Evolutionary conservation across 2,797 vertebrate species (phyloP).

Genomic region (Karalla daura): DNA sequence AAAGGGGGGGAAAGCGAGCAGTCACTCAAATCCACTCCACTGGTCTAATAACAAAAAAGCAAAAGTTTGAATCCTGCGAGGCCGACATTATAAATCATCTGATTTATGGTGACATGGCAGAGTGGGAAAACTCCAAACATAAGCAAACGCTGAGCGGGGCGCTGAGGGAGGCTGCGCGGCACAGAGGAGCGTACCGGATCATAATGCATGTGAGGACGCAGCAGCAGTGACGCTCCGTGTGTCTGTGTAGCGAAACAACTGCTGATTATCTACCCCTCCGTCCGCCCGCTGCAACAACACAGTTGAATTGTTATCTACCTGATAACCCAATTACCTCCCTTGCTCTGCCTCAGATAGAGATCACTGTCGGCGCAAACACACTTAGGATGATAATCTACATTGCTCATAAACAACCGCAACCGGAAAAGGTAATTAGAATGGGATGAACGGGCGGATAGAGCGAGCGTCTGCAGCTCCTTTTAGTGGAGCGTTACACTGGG

Average conservation of each 20-base stretch:
- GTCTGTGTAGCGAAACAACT: constrained; percentile 44
- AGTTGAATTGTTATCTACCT: constrained; percentile 60
- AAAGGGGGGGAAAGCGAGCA: constrained; percentile 65
- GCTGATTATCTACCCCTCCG: constrained; percentile 60
- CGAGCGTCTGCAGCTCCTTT: constrained; percentile 17
- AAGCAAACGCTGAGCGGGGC: constrained; percentile 71
- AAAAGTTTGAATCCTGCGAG: constrained; percentile 74
- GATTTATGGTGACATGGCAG: constrained; percentile 79
- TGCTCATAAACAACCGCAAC: constrained; percentile 56
- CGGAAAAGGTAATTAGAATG: constrained; percentile 57
- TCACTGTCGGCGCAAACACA: constrained; percentile 68
- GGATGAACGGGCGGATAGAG: constrained; percentile 23
- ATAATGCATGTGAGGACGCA: constrained; percentile 53
- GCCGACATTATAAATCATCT: constrained; percentile 80
- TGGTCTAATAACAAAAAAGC: constrained; percentile 74
- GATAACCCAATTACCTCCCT: constrained; percentile 75
- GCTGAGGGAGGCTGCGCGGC: constrained; percentile 65
- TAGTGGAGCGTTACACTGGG: constrained; percentile 1
- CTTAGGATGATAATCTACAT: constrained; percentile 67
- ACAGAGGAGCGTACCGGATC: constrained; percentile 36
- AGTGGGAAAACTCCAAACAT: constrained; percentile 75
- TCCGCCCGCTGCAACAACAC: constrained; percentile 37
- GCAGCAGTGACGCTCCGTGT: constrained; percentile 38
- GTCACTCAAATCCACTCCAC: constrained; percentile 73
- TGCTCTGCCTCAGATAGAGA: constrained; percentile 64